Percentiles rank a stretch among this genome's conserved stretches.
These are phyloP conservation scores for Orthonevra nobilis DNA, from an alignment of 2,888 invertebrate species.

Conservation along the genomic window DNA sequence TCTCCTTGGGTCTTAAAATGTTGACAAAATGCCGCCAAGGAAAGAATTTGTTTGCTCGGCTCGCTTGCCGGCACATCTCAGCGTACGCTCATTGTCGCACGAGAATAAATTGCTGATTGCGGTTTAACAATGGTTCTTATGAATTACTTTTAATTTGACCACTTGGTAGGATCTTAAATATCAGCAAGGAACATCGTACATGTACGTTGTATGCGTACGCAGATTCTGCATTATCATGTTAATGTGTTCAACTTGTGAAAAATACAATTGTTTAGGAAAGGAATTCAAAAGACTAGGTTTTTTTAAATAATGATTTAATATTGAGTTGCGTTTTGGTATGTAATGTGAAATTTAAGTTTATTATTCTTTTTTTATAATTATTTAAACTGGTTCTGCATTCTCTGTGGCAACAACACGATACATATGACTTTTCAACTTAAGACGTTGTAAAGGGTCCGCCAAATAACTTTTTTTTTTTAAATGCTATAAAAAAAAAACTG, in stretches of 20 bases:
- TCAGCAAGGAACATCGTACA: constrained; percentile 19
- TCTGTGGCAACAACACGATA: too few species aligned
- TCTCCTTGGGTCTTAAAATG: constrained; percentile 57
- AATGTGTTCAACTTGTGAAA: constrained; percentile 47
- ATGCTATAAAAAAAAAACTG: too few species aligned
- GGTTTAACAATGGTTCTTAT: constrained; percentile 46
- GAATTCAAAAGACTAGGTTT: too few species aligned
- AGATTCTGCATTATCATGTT: not conserved
- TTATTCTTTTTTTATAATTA: too few species aligned
- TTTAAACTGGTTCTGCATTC: too few species aligned
- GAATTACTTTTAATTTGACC: constrained; percentile 64
- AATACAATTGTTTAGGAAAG: constrained; percentile 36
- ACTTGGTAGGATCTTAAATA: constrained; percentile 51
- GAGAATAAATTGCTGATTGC: constrained; percentile 69
- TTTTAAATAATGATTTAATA: too few species aligned
- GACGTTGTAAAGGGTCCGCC: too few species aligned
- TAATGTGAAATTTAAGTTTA: too few species aligned
- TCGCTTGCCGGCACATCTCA: constrained; percentile 37
- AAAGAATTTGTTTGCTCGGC: constrained; percentile 42
- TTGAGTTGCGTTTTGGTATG: too few species aligned
- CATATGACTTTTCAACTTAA: too few species aligned
- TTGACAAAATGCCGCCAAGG: constrained; percentile 68
- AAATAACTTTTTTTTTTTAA: too few species aligned
- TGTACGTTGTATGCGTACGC: too few species aligned
- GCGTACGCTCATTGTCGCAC: constrained; percentile 54